Conservation (phyloP, 1,140 invertebrate species). For the Scaptodrosophila lebanonensis region DNA sequence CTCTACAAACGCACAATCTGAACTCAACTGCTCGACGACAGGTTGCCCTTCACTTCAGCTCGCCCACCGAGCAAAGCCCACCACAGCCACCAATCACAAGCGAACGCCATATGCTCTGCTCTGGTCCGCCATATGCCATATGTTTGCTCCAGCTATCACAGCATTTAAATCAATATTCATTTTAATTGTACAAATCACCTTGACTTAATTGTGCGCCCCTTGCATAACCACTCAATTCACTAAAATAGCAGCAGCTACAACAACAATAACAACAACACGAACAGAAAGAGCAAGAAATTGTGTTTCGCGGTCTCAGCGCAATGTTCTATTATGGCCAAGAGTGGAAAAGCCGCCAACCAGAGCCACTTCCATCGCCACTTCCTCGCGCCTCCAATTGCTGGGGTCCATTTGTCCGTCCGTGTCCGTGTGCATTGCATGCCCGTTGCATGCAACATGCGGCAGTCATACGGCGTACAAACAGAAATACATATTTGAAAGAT, state of each 20-base stretch:
- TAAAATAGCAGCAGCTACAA: too few species aligned
- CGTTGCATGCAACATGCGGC: conserved; percentile 58
- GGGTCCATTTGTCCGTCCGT: conserved; percentile 7
- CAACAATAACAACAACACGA: too few species aligned
- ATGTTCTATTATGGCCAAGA: conserved; percentile 63
- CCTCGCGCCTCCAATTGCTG: conserved; percentile 15
- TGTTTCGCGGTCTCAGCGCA: conserved; percentile 36
- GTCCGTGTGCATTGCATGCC: conserved; percentile 42
- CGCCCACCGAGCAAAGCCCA: conserved; percentile 17
- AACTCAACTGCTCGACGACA: too few species aligned
- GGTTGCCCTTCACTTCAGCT: too few species aligned
- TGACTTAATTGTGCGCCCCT: conserved; percentile 60
- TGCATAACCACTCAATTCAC: too few species aligned
- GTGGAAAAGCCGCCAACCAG: conserved; percentile 26
- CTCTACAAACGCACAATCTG: too few species aligned
- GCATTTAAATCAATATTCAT: conserved; percentile 70
- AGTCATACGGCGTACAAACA: conserved; percentile 5
- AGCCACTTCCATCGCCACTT: conserved; percentile 24
- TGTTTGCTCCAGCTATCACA: conserved; percentile 35
- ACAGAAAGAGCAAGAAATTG: too few species aligned
- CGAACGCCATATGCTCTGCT: conserved; percentile 21
- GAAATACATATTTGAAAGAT: conserved; percentile 23
- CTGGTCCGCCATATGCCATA: conserved; percentile 27
- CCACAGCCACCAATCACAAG: conserved; percentile 13
- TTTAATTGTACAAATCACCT: conserved; percentile 75